phyloP scores from a whole-genome alignment of 2,888 invertebrate genomes.

The Drosophila parthenogenetica region DNA sequence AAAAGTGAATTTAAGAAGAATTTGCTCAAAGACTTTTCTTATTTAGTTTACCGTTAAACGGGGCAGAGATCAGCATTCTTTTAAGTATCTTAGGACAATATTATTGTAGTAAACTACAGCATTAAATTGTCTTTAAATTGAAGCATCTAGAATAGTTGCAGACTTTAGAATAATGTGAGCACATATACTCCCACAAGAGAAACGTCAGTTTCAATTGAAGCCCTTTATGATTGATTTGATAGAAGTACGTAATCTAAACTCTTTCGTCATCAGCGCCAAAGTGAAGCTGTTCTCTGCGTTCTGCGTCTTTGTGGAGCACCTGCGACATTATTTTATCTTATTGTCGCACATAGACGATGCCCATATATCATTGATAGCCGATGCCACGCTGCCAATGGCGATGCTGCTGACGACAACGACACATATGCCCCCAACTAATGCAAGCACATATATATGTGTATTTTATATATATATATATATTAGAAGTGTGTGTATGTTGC shows the following conservation, averaged over 20 bases:
- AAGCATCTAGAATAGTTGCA: constrained; percentile 29
- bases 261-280: constrained; percentile 54
- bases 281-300: constrained; percentile 28
- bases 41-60: no score
- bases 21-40: not conserved
- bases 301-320: constrained; percentile 71
- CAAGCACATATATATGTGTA: constrained; percentile 22
- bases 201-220: constrained; percentile 19
- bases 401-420: constrained; percentile 41
- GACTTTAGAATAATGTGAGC: constrained; percentile 29
- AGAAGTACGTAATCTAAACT: constrained; percentile 73
- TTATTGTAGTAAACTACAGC: no score
- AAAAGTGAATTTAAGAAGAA: not conserved
- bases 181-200: constrained; percentile 27
- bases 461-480: constrained; percentile 33
- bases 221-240: constrained; percentile 71
- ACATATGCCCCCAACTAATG: constrained; percentile 41
- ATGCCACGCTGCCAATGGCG: constrained; percentile 28
- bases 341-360: constrained; percentile 74
- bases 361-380: constrained; percentile 73
- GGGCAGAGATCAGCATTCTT: no score
- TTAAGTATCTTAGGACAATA: no score
- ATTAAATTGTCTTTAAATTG: not conserved
- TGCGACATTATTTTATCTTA: constrained; percentile 83
- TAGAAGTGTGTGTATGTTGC: constrained; percentile 34